phyloP scores from a whole-genome alignment of 35 echinoderm and acorn worm genomes.

The Lytechinus variegatus region DNA sequence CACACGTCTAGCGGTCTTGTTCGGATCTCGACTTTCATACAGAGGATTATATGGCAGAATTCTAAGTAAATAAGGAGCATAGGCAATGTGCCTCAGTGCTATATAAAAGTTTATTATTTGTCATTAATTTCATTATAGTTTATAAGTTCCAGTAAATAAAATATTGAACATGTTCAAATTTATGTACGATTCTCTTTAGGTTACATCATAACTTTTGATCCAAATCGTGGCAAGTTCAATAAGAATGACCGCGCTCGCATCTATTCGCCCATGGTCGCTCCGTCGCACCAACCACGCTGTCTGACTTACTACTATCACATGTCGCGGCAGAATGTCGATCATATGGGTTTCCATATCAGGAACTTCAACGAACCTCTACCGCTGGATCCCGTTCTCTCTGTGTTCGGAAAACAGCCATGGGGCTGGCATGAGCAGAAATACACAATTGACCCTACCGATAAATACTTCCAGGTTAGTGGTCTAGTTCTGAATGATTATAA shows the following conservation, averaged over 20 bases:
- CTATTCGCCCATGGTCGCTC: neutral
- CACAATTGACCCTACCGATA: neutral
- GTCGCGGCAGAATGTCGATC: neutral
- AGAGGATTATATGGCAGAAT: too few relatives aligned
- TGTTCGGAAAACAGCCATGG: neutral
- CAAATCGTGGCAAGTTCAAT: neutral
- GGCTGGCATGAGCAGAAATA: neutral
- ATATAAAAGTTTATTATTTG: too few relatives aligned
- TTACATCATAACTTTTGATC: neutral
- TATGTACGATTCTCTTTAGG: neutral
- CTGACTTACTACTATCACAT: neutral
- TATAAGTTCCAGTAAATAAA: too few relatives aligned
- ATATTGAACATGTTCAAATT: neutral
- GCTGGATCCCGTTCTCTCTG: neutral
- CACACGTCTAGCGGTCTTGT: too few relatives aligned
- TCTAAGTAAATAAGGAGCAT: too few relatives aligned
- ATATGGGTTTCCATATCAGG: conserved; percentile 15
- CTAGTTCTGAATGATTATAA: too few relatives aligned
- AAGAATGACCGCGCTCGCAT: neutral
- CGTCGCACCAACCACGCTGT: neutral
- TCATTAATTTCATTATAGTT: too few relatives aligned
- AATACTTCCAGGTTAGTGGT: conserved; percentile 9
- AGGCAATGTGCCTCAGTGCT: too few relatives aligned
- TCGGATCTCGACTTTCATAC: too few relatives aligned
- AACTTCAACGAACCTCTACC: neutral